Evolutionary conservation across 2,888 invertebrate species (phyloP), one percentile per base, ranked within the genome.

Genomic region (Euclidia mi): DNA sequence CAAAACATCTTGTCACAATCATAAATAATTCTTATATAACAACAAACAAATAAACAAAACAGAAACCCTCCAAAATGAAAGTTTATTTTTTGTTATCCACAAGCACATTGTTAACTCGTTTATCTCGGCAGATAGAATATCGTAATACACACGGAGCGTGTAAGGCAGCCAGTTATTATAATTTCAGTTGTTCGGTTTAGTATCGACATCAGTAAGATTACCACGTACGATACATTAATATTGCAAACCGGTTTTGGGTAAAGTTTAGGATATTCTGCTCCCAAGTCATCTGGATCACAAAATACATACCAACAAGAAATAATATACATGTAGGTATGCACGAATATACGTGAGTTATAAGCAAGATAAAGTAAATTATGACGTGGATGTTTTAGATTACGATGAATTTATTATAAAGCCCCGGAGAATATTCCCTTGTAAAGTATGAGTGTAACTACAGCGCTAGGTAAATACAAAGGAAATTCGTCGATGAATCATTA

Each of bases 181-280:
- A 81, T 76, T 76, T 72, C 64, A 67, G 74, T 78, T 81, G 79
- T 79, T 82, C 76, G 67, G 73, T 69, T 74, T 60, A 68, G 65
- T 79, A 76, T 73, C 79, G 71, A 78, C 84, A 90, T 91, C 86
- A 85, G 89, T 85, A 89, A 84, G 85, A 85, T 85, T 81, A 79
- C 85, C 91, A 88, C 91, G 91, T 91, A 82, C 85, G n/a, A n/a
- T n/a, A n/a, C n/a, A n/a, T n/a, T n/a, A n/a, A n/a, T n/a, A n/a
- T n/a, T n/a, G 86, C 87, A 87, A 89, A 90, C 87, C 82, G 84
- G 85, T 86, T 90, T 87, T 79, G 87, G 88, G 82, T 82, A 85
- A 91, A 89, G 85, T 91, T 90, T 78, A 80, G 85, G 82, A 90
- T 90, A 87, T 89, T 90, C 87, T 83, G 85, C 82, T 86, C 78